A percentile compares a stretch with the other conserved stretches of the same genome.
Conservation (phyloP, 2,797 vertebrate species). For the Morus bassanus region DNA sequence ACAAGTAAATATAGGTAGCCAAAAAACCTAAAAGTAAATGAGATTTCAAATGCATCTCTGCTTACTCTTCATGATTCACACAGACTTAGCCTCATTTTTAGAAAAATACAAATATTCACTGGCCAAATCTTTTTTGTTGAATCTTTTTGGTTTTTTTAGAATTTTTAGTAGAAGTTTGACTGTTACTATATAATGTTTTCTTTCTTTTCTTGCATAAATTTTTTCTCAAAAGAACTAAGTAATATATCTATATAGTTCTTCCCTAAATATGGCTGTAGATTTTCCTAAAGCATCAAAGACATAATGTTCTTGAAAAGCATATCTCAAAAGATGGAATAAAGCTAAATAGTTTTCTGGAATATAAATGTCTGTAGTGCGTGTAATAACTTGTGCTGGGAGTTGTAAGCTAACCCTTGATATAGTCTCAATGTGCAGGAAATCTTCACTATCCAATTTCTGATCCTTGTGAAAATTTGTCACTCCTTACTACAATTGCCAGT, state of each 20-base stretch:
- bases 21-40: background rate
- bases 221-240: background rate
- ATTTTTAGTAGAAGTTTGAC: background rate
- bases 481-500: background rate
- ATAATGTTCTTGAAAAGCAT: background rate
- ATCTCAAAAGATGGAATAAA: background rate
- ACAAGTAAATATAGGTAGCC: background rate
- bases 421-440: background rate
- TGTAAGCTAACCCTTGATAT: background rate
- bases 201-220: background rate
- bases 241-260: background rate
- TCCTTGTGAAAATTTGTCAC: background rate
- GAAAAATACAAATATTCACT: background rate
- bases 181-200: background rate
- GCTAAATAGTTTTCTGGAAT: background rate
- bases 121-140: rapidly evolving
- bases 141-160: background rate
- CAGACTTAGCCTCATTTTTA: background rate
- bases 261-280: background rate
- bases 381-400: background rate
- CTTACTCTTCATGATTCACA: background rate
- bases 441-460: background rate
- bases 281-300: background rate
- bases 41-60: background rate
- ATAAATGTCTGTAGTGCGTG: background rate